Percentiles rank a stretch among this genome's conserved stretches.
Conservation (phyloP, 2,797 vertebrate genomes). For the Melanotaenia boesemani region DNA sequence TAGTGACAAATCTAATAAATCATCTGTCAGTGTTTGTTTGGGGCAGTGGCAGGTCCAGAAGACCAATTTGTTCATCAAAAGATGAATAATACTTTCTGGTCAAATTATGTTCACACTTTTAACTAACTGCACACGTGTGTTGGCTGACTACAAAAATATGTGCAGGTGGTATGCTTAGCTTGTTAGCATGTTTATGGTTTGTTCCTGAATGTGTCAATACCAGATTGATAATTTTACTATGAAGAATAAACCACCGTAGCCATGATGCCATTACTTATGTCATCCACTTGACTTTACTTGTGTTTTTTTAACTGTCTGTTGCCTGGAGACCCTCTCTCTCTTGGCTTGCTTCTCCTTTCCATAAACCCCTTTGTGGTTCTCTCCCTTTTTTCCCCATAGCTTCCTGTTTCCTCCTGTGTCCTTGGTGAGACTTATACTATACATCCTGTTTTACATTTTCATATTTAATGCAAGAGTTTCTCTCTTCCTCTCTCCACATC, state of each 20-base stretch:
- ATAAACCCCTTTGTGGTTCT: constrained; percentile 54
- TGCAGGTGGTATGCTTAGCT: neutral
- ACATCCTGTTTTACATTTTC: constrained; percentile 61
- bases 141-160: neutral
- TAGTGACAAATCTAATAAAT: neutral
- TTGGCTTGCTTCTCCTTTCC: constrained; percentile 20
- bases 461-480: constrained; percentile 76
- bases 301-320: constrained; percentile 14
- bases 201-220: neutral
- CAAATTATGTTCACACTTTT: neutral
- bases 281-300: constrained; percentile 17
- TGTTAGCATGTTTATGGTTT: neutral
- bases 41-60: neutral
- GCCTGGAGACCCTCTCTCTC: constrained; percentile 30
- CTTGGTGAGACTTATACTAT: constrained; percentile 69
- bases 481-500: constrained; percentile 64
- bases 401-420: constrained; percentile 63
- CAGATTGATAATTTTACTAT: neutral
- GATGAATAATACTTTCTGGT: constrained; percentile 1
- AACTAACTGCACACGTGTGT: neutral
- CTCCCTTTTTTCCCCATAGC: constrained; percentile 42
- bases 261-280: neutral
- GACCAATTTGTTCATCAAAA: neutral
- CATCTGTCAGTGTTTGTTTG: neutral
- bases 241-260: neutral